These are phyloP conservation scores for Hybognathus amarus DNA, from an alignment of 2,797 vertebrate species.

Conservation along the genomic window DNA sequence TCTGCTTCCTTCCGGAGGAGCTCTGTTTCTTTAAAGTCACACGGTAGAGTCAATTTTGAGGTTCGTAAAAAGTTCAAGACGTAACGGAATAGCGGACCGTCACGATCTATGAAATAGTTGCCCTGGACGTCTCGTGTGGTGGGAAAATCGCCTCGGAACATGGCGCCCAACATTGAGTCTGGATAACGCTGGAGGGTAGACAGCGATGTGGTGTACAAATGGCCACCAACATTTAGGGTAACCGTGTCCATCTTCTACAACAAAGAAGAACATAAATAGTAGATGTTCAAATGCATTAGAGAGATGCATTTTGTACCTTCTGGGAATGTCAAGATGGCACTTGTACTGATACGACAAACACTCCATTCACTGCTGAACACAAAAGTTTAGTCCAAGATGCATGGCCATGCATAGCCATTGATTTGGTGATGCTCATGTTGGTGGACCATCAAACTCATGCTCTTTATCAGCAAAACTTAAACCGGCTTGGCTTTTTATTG, in stretches of 20 bases:
- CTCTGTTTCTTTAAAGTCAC: constrained; percentile 88
- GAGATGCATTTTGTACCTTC: background rate
- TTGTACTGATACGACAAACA: background rate
- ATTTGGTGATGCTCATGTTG: background rate
- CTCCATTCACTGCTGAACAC: background rate
- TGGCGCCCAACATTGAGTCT: constrained; percentile 88
- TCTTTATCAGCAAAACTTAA: background rate
- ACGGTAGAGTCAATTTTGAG: constrained; percentile 84
- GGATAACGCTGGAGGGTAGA: constrained; percentile 85
- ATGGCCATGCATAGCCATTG: background rate
- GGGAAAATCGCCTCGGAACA: constrained; percentile 88
- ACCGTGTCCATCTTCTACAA: constrained; percentile 86
- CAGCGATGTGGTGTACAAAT: constrained; percentile 86
- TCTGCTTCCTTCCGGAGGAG: constrained; percentile 87
- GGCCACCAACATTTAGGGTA: constrained; percentile 88
- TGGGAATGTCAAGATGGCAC: background rate
- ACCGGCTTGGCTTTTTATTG: background rate
- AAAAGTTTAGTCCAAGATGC: background rate
- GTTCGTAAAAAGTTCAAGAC: constrained; percentile 88
- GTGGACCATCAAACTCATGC: background rate
- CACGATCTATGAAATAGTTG: constrained; percentile 89
- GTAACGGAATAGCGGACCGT: constrained; percentile 87
- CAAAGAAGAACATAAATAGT: constrained; percentile 10
- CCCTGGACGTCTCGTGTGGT: constrained; percentile 85
- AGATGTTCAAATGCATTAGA: background rate